Evolutionary conservation across 1,140 invertebrate species (phyloP), one percentile per base, ranked within the genome.

Genomic region (Neelides sp.): DNA sequence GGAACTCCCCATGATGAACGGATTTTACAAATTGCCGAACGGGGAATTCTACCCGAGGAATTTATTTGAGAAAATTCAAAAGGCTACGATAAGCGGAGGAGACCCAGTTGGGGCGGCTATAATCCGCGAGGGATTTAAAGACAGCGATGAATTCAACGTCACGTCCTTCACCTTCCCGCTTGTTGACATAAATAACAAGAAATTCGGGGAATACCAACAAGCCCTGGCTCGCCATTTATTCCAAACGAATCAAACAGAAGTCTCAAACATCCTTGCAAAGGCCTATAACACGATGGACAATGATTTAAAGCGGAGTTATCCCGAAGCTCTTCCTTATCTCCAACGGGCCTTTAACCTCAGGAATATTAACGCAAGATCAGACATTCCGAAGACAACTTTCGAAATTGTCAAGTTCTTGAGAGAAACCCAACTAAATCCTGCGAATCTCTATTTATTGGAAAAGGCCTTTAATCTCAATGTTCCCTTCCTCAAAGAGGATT

Each of bases 1-100:
- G 3, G 40, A 48, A 5, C 20, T 48, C 10, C 45, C 28, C 0
- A 42, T 49, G n/a, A 10, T 39, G 5, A 48, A 54, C 23, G 39
- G 37, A 27, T 54, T 34, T n/a, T 54, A 41, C 39, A 30, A 35
- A 42, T 26, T 53, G 4, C 51, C 51, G n/a, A 53, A 53, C 22
- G 44, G 44, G 19, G 51, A 53, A 22, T 48, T 39, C 22, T 53
- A 48, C 15, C 51, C 51, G 2, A 17, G 34, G 35, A 53, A 54
- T 44, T 19, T 54, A 4, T 48, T 43, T n/a, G 40, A 48, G 4
- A 54, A 48, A 37, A 41, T 54, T 23, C 17, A 54, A 37, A 8
- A 30, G 7, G 19, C 37, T 3, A 39, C 36, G 1, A 40, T 17
- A 12, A 47, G 26, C 4, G 3, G 4, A 4, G 30, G 30, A n/a